These are phyloP conservation scores for Ditylenchus dipsaci DNA, from an alignment of 1,140 invertebrate genomes.

Conservation along the genomic window DNA sequence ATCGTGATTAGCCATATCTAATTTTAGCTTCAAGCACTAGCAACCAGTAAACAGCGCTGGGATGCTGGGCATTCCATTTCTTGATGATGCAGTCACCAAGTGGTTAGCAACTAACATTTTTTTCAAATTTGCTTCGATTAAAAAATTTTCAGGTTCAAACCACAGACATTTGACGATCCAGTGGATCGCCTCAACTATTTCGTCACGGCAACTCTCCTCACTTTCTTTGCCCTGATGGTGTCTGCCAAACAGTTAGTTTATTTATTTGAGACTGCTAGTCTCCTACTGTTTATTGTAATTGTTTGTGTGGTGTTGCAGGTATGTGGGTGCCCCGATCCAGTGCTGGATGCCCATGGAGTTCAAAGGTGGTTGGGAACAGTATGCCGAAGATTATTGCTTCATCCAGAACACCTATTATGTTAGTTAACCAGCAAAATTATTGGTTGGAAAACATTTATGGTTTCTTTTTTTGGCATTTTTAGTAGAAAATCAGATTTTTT, in stretches of 20 bases:
- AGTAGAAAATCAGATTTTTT: too few relatives aligned
- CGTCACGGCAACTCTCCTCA: conserved; percentile 41
- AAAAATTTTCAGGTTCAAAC: conserved; percentile 37
- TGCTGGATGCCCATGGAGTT: conserved; percentile 58
- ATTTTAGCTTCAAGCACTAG: too few relatives aligned
- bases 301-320: too few relatives aligned
- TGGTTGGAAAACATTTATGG: too few relatives aligned
- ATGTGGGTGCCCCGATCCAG: conserved; percentile 52
- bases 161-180: conserved; percentile 55
- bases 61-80: conserved; percentile 56
- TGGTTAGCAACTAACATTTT: too few relatives aligned
- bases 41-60: too few relatives aligned
- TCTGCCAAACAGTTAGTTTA: conserved; percentile 54
- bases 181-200: conserved; percentile 46
- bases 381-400: conserved; percentile 55
- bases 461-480: too few relatives aligned
- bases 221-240: conserved; percentile 57
- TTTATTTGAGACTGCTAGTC: not conserved
- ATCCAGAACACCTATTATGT: conserved; percentile 58
- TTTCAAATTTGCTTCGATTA: too few relatives aligned
- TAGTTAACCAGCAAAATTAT: too few relatives aligned
- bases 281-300: not conserved
- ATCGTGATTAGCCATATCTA: too few relatives aligned
- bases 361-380: conserved; percentile 57
- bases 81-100: conserved; percentile 49